These are phyloP conservation scores for Sebastes hubbsi DNA, from an alignment of 2,797 vertebrate species.

Conservation along the genomic window DNA sequence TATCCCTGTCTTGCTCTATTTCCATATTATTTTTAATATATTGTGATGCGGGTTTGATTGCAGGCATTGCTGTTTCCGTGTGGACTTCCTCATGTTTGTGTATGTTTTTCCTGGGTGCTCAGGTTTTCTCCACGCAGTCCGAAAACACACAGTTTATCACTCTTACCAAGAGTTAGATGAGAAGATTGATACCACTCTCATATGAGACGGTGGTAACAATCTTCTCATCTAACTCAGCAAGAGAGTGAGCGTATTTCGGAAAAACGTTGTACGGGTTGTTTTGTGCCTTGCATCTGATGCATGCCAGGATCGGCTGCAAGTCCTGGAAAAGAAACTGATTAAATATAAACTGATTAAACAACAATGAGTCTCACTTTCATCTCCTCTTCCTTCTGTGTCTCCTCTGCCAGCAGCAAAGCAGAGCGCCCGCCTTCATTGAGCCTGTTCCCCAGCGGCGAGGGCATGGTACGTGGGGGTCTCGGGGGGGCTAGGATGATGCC, in stretches of 20 bases:
- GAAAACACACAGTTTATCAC: neutral
- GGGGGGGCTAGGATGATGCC: slow-evolving; percentile 93
- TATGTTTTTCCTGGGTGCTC: neutral
- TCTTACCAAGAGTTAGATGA: neutral
- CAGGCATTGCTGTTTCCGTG: neutral
- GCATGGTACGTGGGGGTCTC: slow-evolving; percentile 96
- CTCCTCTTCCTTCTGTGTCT: slow-evolving; percentile 46
- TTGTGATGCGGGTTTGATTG: neutral
- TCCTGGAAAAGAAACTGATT: neutral
- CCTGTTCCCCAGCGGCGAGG: slow-evolving; percentile 92
- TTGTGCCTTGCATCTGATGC: slow-evolving; percentile 1
- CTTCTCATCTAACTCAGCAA: neutral
- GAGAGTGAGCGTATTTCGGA: neutral
- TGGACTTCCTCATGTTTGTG: neutral
- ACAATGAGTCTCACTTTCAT: neutral
- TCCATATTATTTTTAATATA: neutral
- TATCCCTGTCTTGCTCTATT: neutral
- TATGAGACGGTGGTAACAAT: neutral
- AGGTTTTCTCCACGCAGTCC: neutral
- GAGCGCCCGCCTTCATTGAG: slow-evolving; percentile 96
- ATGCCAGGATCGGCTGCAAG: neutral
- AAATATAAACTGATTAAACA: neutral
- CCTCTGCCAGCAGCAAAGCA: slow-evolving; percentile 86
- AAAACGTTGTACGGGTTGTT: neutral
- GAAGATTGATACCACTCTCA: neutral